Base-by-base conservation (phyloP, 2,797 vertebrate species). In the Sebastes glaucus region DNA sequence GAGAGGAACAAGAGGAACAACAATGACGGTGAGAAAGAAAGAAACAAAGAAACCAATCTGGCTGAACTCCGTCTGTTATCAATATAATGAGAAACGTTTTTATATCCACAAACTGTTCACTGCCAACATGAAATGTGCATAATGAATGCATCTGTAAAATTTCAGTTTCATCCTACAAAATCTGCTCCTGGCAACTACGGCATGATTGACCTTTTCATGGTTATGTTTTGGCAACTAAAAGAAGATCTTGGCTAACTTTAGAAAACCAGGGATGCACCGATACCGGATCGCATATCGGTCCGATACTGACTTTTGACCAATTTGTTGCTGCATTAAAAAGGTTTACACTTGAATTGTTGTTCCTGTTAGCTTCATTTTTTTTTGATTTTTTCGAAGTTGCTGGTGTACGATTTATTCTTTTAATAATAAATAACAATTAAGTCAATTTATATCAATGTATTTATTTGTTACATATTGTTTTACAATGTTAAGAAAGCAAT, bases 221-320 rank as follows among this genome's bases (percentile, higher is more conserved):
- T 52, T 52, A 25, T 33, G 28, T 67, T 69, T 70, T 62, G 20
- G 46, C 42, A 62, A 62, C 23, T 38, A 18, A 69, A 62, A 53
- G 38, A 10, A 11, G 4, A n/a, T 23, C 22, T 53, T 53, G 46
- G 46, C 46, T 49, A 49, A 49, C 7, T 49, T 49, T 18, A 49
- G 42, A 46, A 46, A 20, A 42, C n/a, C n/a, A n/a, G n/a, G 16
- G 42, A 18, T 0, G 42, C 42, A 18, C 16, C 0, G 42, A 46
- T 18, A 0, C 46, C 46, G 2, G 46, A 49, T 49, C 7, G 0
- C 7, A 49, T 49, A 49, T 49, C 18, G 7, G 7, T 0, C 0
- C 18, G 0, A 49, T 49, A 49, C 46, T 49, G 18, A 49, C 46
- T 49, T 49, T 49, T 49, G n/a, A n/a, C n/a, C n/a, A n/a, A n/a